Percentiles rank a stretch among this genome's conserved stretches.
Conservation (phyloP, 2,113 vertebrate species). For the Odontesthes bonariensis region DNA sequence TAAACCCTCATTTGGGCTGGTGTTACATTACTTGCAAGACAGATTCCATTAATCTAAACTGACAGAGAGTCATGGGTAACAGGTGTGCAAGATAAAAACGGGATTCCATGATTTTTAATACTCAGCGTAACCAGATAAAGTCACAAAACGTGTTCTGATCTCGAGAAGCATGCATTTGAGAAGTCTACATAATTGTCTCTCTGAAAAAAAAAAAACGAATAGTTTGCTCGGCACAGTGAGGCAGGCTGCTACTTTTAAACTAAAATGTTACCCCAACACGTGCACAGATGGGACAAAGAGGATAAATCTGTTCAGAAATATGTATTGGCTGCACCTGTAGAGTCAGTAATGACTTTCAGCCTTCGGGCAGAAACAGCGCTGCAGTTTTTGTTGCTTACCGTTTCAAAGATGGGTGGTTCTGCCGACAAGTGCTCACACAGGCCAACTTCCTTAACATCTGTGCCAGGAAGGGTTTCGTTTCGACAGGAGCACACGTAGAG, state of each 20-base stretch:
- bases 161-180: too few relatives aligned
- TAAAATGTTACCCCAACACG: background rate
- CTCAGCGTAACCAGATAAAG: too few relatives aligned
- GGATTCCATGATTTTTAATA: too few relatives aligned
- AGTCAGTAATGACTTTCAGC: background rate
- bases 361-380: background rate
- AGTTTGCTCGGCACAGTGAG: too few relatives aligned
- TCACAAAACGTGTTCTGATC: too few relatives aligned
- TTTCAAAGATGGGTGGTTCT: constrained; percentile 78
- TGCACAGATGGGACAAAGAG: background rate
- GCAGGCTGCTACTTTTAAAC: too few relatives aligned
- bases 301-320: background rate
- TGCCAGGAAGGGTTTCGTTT: background rate
- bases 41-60: too few relatives aligned
- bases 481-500: constrained; percentile 90
- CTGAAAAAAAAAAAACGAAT: too few relatives aligned
- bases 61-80: too few relatives aligned
- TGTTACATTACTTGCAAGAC: too few relatives aligned
- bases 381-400: constrained; percentile 73
- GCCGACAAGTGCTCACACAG: constrained; percentile 79
- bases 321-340: background rate
- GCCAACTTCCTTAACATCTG: constrained; percentile 23
- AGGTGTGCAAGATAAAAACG: too few relatives aligned
- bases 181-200: background rate
- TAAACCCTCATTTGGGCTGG: too few relatives aligned